These are phyloP conservation scores for Platorchestia sp. DNA, from an alignment of 1,140 invertebrate genomes.

Conservation along the genomic window DNA sequence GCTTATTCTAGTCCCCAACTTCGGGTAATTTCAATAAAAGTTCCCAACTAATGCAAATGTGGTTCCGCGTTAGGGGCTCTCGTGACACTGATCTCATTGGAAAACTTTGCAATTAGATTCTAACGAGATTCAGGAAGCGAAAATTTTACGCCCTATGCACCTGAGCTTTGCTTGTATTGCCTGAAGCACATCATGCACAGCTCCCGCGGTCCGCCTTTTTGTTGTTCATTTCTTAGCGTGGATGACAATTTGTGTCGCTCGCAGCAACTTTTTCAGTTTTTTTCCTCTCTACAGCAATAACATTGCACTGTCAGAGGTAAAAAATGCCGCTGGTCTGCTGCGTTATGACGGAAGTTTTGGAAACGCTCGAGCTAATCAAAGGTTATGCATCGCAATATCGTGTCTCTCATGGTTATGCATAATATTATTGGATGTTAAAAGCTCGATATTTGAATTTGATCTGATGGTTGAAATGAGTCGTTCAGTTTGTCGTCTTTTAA, in stretches of 20 bases:
- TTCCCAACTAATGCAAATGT: constrained; percentile 50
- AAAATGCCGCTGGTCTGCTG: not conserved
- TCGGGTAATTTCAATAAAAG: constrained; percentile 43
- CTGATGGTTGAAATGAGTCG: not conserved
- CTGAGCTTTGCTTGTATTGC: not conserved
- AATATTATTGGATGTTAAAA: not conserved
- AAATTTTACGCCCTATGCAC: not conserved
- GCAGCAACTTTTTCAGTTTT: not conserved
- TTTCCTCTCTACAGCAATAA: no score
- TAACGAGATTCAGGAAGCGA: constrained; percentile 17
- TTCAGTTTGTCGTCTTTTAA: not conserved
- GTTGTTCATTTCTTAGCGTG: not conserved
- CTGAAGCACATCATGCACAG: not conserved
- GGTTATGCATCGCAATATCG: not conserved
- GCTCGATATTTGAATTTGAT: not conserved
- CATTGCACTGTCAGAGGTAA: no score
- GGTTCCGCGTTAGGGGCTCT: constrained; percentile 41
- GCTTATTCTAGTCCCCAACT: constrained; percentile 51
- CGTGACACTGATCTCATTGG: constrained; percentile 46
- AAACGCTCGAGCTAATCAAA: not conserved
- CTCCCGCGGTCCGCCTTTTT: not conserved
- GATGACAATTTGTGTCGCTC: not conserved
- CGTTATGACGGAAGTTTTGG: not conserved
- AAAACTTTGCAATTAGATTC: constrained; percentile 52
- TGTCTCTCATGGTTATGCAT: not conserved